Base-by-base conservation (phyloP, 30 jellyfish, hydroid and myxozoan species). In the Aurelia aurita complex sp. Pacific region DNA sequence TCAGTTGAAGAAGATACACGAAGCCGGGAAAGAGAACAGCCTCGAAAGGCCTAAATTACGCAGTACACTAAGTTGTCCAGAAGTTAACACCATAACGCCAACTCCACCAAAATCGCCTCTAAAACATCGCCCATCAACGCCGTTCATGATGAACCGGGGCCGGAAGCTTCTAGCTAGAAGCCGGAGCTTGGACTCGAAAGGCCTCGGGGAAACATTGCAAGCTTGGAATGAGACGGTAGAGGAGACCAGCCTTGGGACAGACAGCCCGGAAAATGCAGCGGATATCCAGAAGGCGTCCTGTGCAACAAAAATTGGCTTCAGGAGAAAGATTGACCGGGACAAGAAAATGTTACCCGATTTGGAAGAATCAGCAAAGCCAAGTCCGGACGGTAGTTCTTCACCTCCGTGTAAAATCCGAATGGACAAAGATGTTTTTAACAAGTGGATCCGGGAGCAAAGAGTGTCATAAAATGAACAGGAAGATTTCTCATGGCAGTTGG, bases 91-190 rank as follows among this genome's bases (percentile, higher is more conserved):
- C 8, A 46, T 36, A 57, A 18, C 32, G 52, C 89, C 89, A 36
- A 36, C 89, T 14, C 89, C 89, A 57, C 89, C 89, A 34, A 67
- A 42, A 29, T 79, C 89, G 32, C 89, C 89, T 34, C 89, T 81
- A 35, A 64, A 51, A 65, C 35, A 40, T 46, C 80, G 89, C 53
- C 81, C 89, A 12, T 23, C 73, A 14, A 79, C 89, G 60, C 89
- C 89, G 2, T 65, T 79, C 36, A 32, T 65, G 59, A 9, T 64
- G 69, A 79, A 67, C 57, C 57, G 57, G 1, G 57, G 15, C 57
- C 57, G 57, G 57, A 46, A 6, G 57, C 57, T 46, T 7, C 14
- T 46, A 6, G 57, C 57, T 4, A 5, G 57, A 7, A 46, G 57
- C 57, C 57, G 15, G 57, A 46, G 57, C 15, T 46, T 46, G 13